Evolutionary conservation across 2,888 invertebrate genomes (phyloP), one percentile per base, ranked within the genome.

Genomic region (Globia sparganii): DNA sequence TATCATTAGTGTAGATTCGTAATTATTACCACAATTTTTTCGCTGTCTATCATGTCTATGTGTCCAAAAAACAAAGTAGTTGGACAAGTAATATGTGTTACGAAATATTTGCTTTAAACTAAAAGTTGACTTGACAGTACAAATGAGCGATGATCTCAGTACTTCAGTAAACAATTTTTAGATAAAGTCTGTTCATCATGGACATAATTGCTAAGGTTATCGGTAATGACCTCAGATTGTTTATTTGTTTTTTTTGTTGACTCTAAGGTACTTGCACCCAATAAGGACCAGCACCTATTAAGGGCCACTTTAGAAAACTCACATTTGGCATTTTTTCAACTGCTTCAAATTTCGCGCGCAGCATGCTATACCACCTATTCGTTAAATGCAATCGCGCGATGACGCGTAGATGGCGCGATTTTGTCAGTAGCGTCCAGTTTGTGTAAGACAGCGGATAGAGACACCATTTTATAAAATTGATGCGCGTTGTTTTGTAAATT

Each of bases 81-180:
- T 46, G 28, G 4, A 77, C 72, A 74, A 74, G 70, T 58, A 28
- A 37, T 34, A 53, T 46, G 56, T 59, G 18, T 86, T 75, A 74
- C 37, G 61, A 73, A 77, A 85, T 85, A 80, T 84, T 84, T 77
- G 70, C 71, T 79, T 77, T 74, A 43, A 37, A 66, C 70, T 65
- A 59, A 75, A 75, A 72, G 49, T 58, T 65, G n/a, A 21, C 62
- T 80, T 65, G 58, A 40, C 66, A 79, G 68, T 75, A 59, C 66
- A 77, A 81, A 81, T 74, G 76, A 87, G 77, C 76, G 86, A 90
- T 91, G 90, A 91, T 89, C 90, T 91, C 91, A 90, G 84, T 62
- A 53, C 67, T 77, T 83, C 73, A 80, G 86, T 86, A 88, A 91
- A 90, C 85, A 89, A 59, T 77, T 80, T 80, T 75, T 72, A 86